Base-by-base conservation (phyloP, 2,113 vertebrate genomes). In the Lepus europaeus region DNA sequence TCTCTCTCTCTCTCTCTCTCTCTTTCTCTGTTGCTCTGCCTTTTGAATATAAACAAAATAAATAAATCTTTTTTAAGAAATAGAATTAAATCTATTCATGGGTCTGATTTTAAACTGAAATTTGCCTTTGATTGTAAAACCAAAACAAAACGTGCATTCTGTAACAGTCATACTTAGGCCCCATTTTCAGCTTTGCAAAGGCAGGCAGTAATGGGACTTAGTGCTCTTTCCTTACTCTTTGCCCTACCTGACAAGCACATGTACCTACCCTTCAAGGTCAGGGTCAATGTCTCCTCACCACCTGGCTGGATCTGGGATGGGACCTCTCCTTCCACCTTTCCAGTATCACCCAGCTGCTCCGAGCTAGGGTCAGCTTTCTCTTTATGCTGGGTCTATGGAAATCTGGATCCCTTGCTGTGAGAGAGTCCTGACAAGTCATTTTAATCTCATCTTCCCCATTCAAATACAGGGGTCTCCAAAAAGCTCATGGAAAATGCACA, bases 91-190 rank as follows among this genome's bases (percentile, higher is more conserved):
- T 39, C 33, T 69, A 23, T 56, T 73, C 63, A 31, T 12, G 61
- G 70, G 22, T 74, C n/a, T 87, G n/a, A 70, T 39, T 82, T 89
- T 63, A 81, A 83, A 87, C 3, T 33, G 17, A 87, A 73, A 93
- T n/a, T 68, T 86, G 27, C 31, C 86, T 96, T 80, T 92, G 56
- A 81, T 16, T 36, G 9, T 63, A 90, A 78, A 13, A 45, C 56
- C 53, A 66, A 59, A 36, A 56, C 27, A 22, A 92, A 36, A 39
- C 13, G 9, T 6, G 4, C 23, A 8, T 36, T 39, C 22, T 74
- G 56, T 11, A 82, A 29, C 0, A 63, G 76, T 23, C 29, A 51
- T 3, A n/a, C 22, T 51, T 19, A 12, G 10, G 72, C 51, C 20
- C 45, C 66, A 22, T 25, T 53, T 51, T 49, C 29, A 39, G 64